phyloP scores from a whole-genome alignment of 2,797 vertebrate species.

The Gadopsis marmoratus region DNA sequence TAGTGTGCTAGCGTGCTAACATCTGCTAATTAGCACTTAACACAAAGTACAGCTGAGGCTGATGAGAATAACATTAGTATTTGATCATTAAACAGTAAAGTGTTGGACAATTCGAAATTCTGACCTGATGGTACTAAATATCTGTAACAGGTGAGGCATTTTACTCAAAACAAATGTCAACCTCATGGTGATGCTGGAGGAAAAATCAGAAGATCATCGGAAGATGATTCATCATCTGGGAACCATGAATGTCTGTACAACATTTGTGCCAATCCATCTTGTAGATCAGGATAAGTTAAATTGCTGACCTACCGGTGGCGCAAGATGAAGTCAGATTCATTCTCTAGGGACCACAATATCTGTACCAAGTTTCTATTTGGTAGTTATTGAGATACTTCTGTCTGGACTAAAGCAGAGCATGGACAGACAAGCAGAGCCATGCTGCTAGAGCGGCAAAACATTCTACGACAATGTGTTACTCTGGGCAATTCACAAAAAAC shows the following conservation, averaged over 20 bases:
- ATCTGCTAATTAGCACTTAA: neutral
- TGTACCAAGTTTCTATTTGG: neutral
- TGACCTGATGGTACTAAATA: neutral
- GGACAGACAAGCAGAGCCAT: neutral
- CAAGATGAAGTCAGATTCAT: neutral
- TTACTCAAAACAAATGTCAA: neutral
- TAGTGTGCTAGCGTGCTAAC: neutral
- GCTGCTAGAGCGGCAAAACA: neutral
- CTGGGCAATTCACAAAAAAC: neutral
- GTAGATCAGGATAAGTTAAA: neutral
- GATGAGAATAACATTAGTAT: neutral
- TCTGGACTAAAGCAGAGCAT: neutral
- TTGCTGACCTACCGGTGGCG: neutral
- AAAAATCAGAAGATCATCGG: slow-evolving; percentile 1
- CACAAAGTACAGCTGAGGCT: neutral
- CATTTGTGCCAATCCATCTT: neutral
- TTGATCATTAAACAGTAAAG: neutral
- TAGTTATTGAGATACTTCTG: neutral
- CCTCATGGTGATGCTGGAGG: neutral
- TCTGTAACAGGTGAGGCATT: neutral
- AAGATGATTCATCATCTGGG: neutral
- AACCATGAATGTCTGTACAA: neutral
- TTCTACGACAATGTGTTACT: neutral
- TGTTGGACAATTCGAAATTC: neutral
- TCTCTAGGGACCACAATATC: neutral